Percentiles rank a stretch among this genome's conserved stretches.
These are phyloP conservation scores for Bolborhynchus lineola DNA, from an alignment of 2,113 vertebrate species.

Conservation along the genomic window DNA sequence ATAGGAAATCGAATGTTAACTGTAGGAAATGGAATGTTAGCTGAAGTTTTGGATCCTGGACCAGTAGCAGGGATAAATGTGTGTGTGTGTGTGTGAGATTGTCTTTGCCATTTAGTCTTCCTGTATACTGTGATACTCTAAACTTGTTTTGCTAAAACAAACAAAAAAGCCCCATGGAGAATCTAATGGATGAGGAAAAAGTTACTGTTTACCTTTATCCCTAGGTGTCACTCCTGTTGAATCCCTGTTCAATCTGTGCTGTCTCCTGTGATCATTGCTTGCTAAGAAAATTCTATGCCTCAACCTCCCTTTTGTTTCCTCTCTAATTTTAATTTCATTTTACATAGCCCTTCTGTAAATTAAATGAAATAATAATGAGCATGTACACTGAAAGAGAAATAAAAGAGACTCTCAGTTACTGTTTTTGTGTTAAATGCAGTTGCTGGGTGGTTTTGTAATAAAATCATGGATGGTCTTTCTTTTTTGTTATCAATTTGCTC, in stretches of 20 bases:
- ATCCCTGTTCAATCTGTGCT: slow-evolving; percentile 65
- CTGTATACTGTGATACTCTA: slow-evolving; percentile 67
- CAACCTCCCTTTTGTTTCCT: slow-evolving; percentile 77
- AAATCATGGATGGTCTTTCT: background rate
- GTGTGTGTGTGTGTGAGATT: background rate
- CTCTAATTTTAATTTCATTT: slow-evolving; percentile 63
- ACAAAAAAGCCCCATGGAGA: slow-evolving; percentile 48
- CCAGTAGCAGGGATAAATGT: slow-evolving; percentile 14
- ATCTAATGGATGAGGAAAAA: slow-evolving; percentile 63
- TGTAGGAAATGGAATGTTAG: slow-evolving; percentile 27
- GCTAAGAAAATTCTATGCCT: slow-evolving; percentile 64
- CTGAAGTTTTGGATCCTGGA: slow-evolving; percentile 65
- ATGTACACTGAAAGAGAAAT: slow-evolving; percentile 77
- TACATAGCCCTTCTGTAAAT: slow-evolving; percentile 69
- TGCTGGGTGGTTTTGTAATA: slow-evolving; percentile 67
- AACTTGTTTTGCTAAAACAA: slow-evolving; percentile 61
- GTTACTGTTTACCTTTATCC: slow-evolving; percentile 63
- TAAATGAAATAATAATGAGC: slow-evolving; percentile 73
- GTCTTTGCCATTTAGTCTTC: slow-evolving; percentile 68
- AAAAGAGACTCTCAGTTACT: slow-evolving; percentile 49
- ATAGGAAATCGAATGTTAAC: slow-evolving; percentile 47
- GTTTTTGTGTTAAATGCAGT: slow-evolving; percentile 66
- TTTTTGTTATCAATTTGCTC: background rate
- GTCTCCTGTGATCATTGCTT: slow-evolving; percentile 73
- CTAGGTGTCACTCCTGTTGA: slow-evolving; percentile 66